Evolutionary conservation across 2,797 vertebrate species (phyloP).

Genomic region (Anguilla obscura): DNA sequence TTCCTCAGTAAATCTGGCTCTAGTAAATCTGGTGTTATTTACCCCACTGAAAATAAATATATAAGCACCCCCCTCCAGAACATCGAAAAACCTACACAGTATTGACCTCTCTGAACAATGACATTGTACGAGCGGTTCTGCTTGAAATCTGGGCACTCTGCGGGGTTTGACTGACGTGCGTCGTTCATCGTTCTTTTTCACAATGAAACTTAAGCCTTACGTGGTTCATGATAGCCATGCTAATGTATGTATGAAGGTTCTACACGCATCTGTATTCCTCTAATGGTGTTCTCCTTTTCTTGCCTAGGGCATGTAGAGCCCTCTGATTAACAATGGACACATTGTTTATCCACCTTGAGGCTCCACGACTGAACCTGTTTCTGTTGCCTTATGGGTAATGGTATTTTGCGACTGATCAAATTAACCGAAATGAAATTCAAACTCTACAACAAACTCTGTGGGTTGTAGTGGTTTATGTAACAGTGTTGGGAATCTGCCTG

Average conservation of each 20-base stretch:
- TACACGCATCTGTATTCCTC: background rate
- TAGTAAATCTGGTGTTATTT: no score
- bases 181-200: background rate
- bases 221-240: background rate
- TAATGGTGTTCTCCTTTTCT: background rate
- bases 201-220: background rate
- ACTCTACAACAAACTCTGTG: background rate
- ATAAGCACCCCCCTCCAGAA: no score
- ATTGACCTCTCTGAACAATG: background rate
- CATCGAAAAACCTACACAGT: background rate
- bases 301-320: background rate
- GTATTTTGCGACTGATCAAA: background rate
- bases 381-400: background rate
- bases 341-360: slow-evolving; percentile 2
- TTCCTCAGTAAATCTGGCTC: no score
- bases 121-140: background rate
- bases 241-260: slow-evolving; percentile 1
- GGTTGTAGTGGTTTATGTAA: background rate
- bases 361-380: background rate
- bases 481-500: background rate
- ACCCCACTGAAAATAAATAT: no score
- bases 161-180: background rate
- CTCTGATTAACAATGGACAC: slow-evolving; percentile 14
- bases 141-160: background rate
- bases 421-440: background rate